These are phyloP conservation scores for Heteractis magnifica DNA, from an alignment of 92 coral and sea anemone genomes.

Conservation along the genomic window DNA sequence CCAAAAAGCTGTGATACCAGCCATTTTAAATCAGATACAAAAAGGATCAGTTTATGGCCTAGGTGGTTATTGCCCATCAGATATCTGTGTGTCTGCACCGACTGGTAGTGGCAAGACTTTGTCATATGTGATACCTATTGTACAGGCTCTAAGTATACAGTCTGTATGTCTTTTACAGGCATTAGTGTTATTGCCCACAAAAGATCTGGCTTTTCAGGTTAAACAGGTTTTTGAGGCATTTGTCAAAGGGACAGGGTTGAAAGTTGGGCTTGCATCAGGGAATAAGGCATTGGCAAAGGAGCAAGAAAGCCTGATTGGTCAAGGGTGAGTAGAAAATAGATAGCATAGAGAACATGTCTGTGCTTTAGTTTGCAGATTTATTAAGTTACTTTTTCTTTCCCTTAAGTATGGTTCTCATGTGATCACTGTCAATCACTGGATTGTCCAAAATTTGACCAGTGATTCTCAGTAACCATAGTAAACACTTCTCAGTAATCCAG, in stretches of 20 bases:
- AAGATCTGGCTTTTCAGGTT: slow-evolving; percentile 93
- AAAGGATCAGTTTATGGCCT: slow-evolving; percentile 50
- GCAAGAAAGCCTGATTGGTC: slow-evolving; percentile 69
- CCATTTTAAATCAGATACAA: slow-evolving; percentile 62
- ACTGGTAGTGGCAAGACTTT: slow-evolving; percentile 99
- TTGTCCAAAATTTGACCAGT: too few relatives aligned
- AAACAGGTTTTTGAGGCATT: slow-evolving; percentile 84
- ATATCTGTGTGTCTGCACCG: slow-evolving; percentile 94
- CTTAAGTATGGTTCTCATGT: too few relatives aligned
- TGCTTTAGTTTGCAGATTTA: too few relatives aligned
- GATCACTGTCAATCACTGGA: too few relatives aligned
- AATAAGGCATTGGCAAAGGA: slow-evolving; percentile 77
- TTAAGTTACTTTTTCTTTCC: too few relatives aligned
- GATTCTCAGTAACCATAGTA: too few relatives aligned
- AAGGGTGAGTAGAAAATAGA: slow-evolving; percentile 42
- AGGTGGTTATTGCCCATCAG: slow-evolving; percentile 76
- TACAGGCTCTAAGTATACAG: slow-evolving; percentile 57
- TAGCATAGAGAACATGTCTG: neutral
- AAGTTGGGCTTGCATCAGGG: slow-evolving; percentile 90
- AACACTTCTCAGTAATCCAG: too few relatives aligned
- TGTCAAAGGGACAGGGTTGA: slow-evolving; percentile 70
- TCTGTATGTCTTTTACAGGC: slow-evolving; percentile 76
- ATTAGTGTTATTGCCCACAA: slow-evolving; percentile 82
- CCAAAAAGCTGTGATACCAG: slow-evolving; percentile 78
- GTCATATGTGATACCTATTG: slow-evolving; percentile 84